Evolutionary conservation across 1,140 invertebrate species (phyloP), one percentile per base, ranked within the genome.

Genomic region (Drosophila aff.): DNA sequence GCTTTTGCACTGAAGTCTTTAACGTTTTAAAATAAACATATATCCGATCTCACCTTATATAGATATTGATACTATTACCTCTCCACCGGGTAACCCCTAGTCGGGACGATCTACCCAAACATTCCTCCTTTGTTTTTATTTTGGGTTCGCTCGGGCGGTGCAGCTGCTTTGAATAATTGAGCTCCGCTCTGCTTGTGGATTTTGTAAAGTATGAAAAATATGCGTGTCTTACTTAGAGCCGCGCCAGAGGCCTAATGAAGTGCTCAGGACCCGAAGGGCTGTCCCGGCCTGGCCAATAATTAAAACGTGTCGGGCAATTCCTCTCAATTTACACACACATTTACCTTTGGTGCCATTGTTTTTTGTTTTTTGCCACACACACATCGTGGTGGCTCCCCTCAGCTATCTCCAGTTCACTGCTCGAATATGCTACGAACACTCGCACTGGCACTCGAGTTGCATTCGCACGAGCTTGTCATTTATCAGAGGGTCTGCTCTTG

Each of bases 151-250:
- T 40, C 43, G 53, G 47, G 43, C 60, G 43, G 47, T 60, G 47
- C 46, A 52, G 66, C 71, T 67, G 84, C 60, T 80, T 83, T 87
- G 84, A 87, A 87, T 89, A 87, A 87, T 87, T 89, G 83, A 81
- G 81, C 76, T 38, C 13, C 53, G 83, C 76, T 72, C 62, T 43
- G 66, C 61, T 64, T 63, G 62, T 82, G 68, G 58, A 79, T 82
- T 86, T 76, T 78, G 55, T 87, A 87, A 86, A 87, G 83, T 86
- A 87, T 89, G 77, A 89, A 87, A 87, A 83, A 87, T 89, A 76
- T 83, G 65, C 80, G 69, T 74, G 73, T 71, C 84, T 89, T 74
- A 71, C 52, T 80, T 72, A 52, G 58, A 65, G 46, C 55, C 57
- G 63, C 75, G 62, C 47, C 60, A 43, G 31, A 68, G 59, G 74